Base-by-base conservation (phyloP, 2,797 vertebrate species). In the Lepus townsendii region DNA sequence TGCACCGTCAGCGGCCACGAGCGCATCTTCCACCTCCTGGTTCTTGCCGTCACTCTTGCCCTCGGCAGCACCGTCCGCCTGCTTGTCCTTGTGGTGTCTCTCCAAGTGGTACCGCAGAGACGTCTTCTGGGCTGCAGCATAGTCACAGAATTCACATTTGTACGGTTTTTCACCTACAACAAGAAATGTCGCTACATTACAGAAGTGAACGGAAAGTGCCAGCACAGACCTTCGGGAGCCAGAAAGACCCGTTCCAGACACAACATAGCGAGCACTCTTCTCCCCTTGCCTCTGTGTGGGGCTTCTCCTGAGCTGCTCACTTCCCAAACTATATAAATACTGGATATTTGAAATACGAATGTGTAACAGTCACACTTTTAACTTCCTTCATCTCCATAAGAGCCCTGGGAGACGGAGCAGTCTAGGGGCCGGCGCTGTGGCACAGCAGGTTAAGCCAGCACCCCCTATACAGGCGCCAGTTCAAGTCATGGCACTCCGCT, bases 71-170 rank as follows among this genome's bases (percentile, higher is more conserved):
- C 16, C 22, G 0, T 98, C 99, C 0, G 97, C 97, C 17, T 98
- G 98, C 93, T 98, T 99, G 96, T 99, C 99, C 96, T 99, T 99
- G 98, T 99, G 99, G 54, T 99, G 99, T 78, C 99, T 98, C 95
- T 99, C 99, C 97, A 99, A 97, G 95, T 99, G 99, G 92, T 99
- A 99, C 78, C 99, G 99, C 95, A 99, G 97, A 2, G 99, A 99
- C 0, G 99, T 99, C 97, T 99, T 99, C 98, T 99, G 99, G 60
- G 99, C 99, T 24, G 99, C 99, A 27, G 99, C 99, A 4, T 99
- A 99, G 91, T 99, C 99, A 90, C 99, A 99, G 97, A 99, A 99
- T 91, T 99, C 98, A 98, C 99, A 99, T 98, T 99, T 99, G 97
- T 99, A 99, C 0, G 99, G 99, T 97, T 99, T 99, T 97, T 99